Base-by-base conservation (phyloP, 2,797 vertebrate species). In the Peromyscus melanophrys region DNA sequence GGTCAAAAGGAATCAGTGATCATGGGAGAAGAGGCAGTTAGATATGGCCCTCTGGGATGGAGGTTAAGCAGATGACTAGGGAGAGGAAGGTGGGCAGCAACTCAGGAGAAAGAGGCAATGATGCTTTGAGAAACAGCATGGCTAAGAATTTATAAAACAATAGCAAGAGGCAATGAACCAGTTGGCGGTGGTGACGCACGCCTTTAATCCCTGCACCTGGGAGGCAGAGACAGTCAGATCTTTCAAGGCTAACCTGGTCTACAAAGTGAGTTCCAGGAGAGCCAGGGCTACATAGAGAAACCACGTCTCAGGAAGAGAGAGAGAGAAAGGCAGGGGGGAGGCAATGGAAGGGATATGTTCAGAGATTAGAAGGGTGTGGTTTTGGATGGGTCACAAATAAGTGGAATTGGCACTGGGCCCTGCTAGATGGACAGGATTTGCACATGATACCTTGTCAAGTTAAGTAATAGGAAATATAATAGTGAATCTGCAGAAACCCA, bases 341-440 rank as follows among this genome's bases (percentile, higher is more conserved):
- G 89, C 13, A 80, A 76, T 52, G 63, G 69, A 65, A 96, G 34
- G 73, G 43, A 91, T 83, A 37, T 93, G 52, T 25, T 73, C 63
- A 61, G 67, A 91, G 65, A 78, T 12, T 37, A 19, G 67, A 85
- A 65, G n/a, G 43, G 14, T 37, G 63, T 2, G 40, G 61, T 76
- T 77, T 67, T 34, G 19, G n/a, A 17, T 16, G 59, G 92, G 80
- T 73, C 29, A 61, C n/a, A 1, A 71, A 69, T 16, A n/a, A 77
- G 93, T 40, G 69, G 75, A 89, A 80, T 67, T 69, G 86, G 83
- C 89, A 37, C 86, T 76, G 49, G 75, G 77, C 6, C 86, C 85
- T 63, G 63, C 65, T 57, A 61, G 65, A 57, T 49, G 86, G 75
- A 13, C 71, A 46, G 84, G 71, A 91, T 80, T 97, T 92, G 77